Percentiles rank a stretch among this genome's conserved stretches.
phyloP scores from a whole-genome alignment of 2,797 vertebrate species.

The Rhyacichthys aspro region DNA sequence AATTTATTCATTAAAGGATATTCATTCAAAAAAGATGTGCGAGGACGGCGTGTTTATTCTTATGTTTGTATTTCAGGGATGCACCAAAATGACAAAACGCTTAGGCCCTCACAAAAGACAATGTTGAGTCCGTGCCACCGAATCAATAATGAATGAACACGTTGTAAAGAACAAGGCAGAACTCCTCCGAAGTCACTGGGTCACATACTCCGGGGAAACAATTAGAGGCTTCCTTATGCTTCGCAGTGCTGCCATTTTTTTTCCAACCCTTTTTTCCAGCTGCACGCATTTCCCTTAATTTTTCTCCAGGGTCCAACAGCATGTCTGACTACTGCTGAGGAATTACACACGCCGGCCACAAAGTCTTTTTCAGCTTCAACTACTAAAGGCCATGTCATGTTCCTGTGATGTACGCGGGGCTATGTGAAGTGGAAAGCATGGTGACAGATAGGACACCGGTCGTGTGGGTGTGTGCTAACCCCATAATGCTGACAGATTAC shows the following conservation, averaged over 20 bases:
- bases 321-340: conserved; percentile 67
- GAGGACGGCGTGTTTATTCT: conserved; percentile 36
- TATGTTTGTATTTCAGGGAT: conserved; percentile 20
- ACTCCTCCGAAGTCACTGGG: conserved; percentile 71
- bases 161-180: conserved; percentile 66
- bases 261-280: conserved; percentile 28
- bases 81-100: conserved; percentile 45
- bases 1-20: conserved; percentile 73
- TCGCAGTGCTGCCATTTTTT: conserved; percentile 45
- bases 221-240: conserved; percentile 70
- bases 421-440: conserved; percentile 62
- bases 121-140: conserved; percentile 55
- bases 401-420: conserved; percentile 59
- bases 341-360: conserved; percentile 64
- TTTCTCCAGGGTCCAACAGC: conserved; percentile 68
- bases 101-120: conserved; percentile 44
- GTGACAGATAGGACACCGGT: conserved; percentile 71
- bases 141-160: conserved; percentile 76
- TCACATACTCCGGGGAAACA: conserved; percentile 77
- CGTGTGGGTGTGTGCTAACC: conserved; percentile 66
- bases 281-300: conserved; percentile 57
- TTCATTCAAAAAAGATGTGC: conserved; percentile 68
- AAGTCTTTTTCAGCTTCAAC: conserved; percentile 62
- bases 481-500: conserved; percentile 81
- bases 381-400: conserved; percentile 68